Conservation (phyloP, 1,140 invertebrate genomes). For the Leptestheria dahalacensis region DNA sequence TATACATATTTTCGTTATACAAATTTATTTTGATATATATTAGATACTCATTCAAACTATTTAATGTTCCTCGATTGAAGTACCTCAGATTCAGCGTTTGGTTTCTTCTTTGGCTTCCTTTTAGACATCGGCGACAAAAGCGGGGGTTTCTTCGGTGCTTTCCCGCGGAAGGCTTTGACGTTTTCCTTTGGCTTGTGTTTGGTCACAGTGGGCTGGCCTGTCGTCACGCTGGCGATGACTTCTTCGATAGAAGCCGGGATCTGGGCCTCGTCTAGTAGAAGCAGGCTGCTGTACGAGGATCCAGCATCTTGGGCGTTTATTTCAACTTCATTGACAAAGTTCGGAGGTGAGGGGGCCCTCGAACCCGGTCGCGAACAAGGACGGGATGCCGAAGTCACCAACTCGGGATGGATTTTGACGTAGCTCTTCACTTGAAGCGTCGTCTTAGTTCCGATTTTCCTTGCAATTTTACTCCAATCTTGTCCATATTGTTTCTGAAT, state of each 20-base stretch:
- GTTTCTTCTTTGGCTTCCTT: not conserved
- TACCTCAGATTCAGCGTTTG: no score
- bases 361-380: not conserved
- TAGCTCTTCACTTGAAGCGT: conserved; percentile 42
- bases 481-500: conserved; percentile 43
- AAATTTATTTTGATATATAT: no score
- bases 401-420: conserved; percentile 25
- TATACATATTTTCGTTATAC: no score
- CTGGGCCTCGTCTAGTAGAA: conserved; percentile 26
- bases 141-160: not conserved
- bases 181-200: not conserved
- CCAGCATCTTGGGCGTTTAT: not conserved
- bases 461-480: conserved; percentile 41
- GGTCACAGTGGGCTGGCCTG: conserved; percentile 32
- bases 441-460: conserved; percentile 44
- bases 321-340: conserved; percentile 7
- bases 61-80: no score
- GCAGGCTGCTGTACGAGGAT: not conserved
- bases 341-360: conserved; percentile 1
- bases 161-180: not conserved
- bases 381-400: conserved; percentile 3
- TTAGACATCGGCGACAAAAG: not conserved
- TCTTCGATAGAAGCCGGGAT: conserved; percentile 35
- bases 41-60: no score
- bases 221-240: conserved; percentile 35